phyloP scores from a whole-genome alignment of 2,113 vertebrate genomes.

The Cottus gobio region DNA sequence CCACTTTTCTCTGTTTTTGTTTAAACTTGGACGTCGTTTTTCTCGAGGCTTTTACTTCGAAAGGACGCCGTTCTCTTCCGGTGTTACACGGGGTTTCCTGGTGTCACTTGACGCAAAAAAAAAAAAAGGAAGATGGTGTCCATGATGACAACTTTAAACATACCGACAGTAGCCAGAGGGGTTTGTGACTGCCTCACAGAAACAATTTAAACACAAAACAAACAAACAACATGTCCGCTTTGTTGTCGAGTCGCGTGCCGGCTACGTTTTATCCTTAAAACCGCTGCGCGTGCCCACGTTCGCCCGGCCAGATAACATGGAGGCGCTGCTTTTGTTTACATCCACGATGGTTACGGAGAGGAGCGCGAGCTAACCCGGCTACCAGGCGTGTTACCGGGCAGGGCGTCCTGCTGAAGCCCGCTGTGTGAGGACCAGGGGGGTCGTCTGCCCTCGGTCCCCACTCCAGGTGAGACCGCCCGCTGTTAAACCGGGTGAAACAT shows the following conservation, averaged over 20 bases:
- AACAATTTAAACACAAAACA: background rate
- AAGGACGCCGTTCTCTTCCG: conserved; percentile 2
- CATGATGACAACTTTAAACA: conserved; percentile 70
- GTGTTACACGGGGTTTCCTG: background rate
- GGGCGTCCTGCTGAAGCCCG: conserved; percentile 18
- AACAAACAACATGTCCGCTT: background rate
- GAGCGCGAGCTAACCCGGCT: conserved; percentile 66
- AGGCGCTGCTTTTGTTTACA: conserved; percentile 69
- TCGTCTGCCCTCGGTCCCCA: background rate
- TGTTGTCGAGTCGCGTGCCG: background rate
- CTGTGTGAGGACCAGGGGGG: conserved; percentile 5
- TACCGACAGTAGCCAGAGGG: background rate
- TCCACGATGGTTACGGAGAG: conserved; percentile 64
- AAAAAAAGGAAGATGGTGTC: conserved; percentile 47
- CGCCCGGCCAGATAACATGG: conserved; percentile 60
- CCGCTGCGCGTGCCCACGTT: conserved; percentile 22
- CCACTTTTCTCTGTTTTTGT: no score
- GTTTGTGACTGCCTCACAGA: background rate
- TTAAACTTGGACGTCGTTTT: background rate
- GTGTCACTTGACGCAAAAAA: conserved; percentile 29
- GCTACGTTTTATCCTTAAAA: background rate
- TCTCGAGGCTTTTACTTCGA: conserved; percentile 50
- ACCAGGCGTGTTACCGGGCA: conserved; percentile 31
- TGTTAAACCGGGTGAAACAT: no score
- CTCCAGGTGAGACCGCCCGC: no score